Base-by-base conservation (phyloP, 2,888 invertebrate species). In the Dichetophora obliterata region DNA sequence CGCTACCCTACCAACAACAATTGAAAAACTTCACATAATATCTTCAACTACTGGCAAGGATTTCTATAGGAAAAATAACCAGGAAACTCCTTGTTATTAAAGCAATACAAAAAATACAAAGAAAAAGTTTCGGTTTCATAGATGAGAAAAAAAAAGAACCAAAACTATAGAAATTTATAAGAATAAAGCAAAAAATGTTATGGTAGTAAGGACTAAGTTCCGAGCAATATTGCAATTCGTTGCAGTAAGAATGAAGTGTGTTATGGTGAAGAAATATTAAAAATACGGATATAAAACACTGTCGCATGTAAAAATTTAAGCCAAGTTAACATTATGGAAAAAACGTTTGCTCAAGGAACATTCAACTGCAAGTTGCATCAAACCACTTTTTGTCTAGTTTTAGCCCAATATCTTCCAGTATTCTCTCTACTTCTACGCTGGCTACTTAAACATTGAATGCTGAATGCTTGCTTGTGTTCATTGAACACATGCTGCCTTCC, bases 41-140 rank as follows among this genome's bases (percentile, higher is more conserved):
- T 27, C 27, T 59, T 27, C n/a, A 78, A 78, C 75, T 76, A 77
- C 74, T 78, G 77, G 74, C 50, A 76, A 78, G 78, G 76, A 78
- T 77, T 75, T 78, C 71, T 75, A 75, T 80, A 79, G 70, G 27
- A 65, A n/a, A 54, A 22, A 54, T 22, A 54, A 54, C 57, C 9
- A 59, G 9, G 27, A 59, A 43, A 68, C 34, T 63, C 27, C 63
- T 63, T 63, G 16, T 48, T 50, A 68, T 48, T 16, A 48, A 43
- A 48, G 27, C 50, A 50, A 68, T 22, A 66, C 31, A 54, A 54
- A 54, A 31, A 66, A 66, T 19, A 43, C 14, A 37, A 66, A 19
- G 37, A 66, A 66, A 65, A 65, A 31, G 9, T 34, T 59, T 27
- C 22, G 27, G 3, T 27, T 59, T 1, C n/a, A 63, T n/a, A 63